phyloP scores from a whole-genome alignment of 2,888 invertebrate genomes.

The Sicus ferrugineus region DNA sequence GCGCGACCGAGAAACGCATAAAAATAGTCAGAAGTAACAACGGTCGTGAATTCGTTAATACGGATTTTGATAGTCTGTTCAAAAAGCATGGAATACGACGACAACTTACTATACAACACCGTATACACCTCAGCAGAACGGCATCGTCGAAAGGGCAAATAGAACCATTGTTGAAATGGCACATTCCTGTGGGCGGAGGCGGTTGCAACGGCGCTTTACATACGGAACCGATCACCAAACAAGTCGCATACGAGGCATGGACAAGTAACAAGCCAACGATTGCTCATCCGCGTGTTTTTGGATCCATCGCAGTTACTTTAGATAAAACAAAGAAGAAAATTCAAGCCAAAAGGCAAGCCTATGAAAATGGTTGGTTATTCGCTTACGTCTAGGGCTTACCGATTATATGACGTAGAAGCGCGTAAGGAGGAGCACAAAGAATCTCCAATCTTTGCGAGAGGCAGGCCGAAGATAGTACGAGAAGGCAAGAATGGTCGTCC shows the following conservation, averaged over 20 bases:
- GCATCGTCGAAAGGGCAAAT: constrained; percentile 30
- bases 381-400: constrained; percentile 20
- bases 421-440: background rate
- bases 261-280: constrained; percentile 39
- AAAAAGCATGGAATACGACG: constrained; percentile 37
- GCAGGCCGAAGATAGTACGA: constrained; percentile 24
- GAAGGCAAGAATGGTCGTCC: constrained; percentile 35
- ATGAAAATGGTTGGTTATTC: constrained; percentile 17
- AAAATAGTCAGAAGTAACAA: constrained; percentile 20
- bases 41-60: constrained; percentile 24
- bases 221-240: constrained; percentile 38
- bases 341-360: constrained; percentile 35
- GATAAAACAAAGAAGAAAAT: constrained; percentile 35
- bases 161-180: background rate
- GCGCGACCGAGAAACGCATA: constrained; percentile 5
- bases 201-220: constrained; percentile 39
- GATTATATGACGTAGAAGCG: constrained; percentile 23
- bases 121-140: constrained; percentile 45
- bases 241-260: constrained; percentile 40
- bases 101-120: constrained; percentile 39
- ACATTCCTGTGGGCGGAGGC: constrained; percentile 43
- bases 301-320: constrained; percentile 34
- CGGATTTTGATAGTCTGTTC: constrained; percentile 37
- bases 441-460: background rate
- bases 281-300: constrained; percentile 36